Conservation (phyloP, 2,113 vertebrate genomes). For the Himantopus leucocephalus region DNA sequence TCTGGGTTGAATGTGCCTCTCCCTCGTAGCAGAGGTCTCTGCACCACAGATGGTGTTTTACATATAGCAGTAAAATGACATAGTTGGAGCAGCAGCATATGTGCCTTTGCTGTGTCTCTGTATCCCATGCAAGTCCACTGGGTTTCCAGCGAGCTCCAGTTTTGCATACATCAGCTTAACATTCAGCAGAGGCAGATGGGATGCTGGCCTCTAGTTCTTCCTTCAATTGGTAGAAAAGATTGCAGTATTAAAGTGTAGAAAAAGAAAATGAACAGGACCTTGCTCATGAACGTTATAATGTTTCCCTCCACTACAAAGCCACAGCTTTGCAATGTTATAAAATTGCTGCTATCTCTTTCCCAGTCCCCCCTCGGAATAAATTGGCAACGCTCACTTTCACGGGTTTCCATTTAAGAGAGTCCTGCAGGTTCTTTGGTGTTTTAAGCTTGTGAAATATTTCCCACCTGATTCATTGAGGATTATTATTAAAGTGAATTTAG, state of each 20-base stretch:
- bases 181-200: constrained; percentile 60
- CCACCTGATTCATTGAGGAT: not conserved
- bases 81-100: constrained; percentile 40
- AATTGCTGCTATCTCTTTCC: not conserved
- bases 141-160: constrained; percentile 11
- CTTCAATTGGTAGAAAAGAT: not conserved
- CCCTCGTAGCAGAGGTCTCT: constrained; percentile 25
- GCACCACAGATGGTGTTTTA: constrained; percentile 68
- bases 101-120: constrained; percentile 50
- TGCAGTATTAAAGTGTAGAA: not conserved
- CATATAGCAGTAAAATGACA: constrained; percentile 31
- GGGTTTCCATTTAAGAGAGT: not conserved
- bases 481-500: not conserved
- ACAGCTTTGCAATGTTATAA: not conserved
- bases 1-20: not conserved
- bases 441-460: not conserved
- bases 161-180: constrained; percentile 57
- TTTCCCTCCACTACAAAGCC: not conserved
- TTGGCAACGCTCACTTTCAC: not conserved
- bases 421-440: not conserved
- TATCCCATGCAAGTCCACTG: not conserved
- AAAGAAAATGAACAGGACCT: not conserved
- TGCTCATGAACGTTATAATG: not conserved
- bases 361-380: not conserved
- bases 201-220: constrained; percentile 11